Percentiles rank a stretch among this genome's conserved stretches.
phyloP scores from a whole-genome alignment of 2,113 vertebrate genomes.

The Euleptes europaea region DNA sequence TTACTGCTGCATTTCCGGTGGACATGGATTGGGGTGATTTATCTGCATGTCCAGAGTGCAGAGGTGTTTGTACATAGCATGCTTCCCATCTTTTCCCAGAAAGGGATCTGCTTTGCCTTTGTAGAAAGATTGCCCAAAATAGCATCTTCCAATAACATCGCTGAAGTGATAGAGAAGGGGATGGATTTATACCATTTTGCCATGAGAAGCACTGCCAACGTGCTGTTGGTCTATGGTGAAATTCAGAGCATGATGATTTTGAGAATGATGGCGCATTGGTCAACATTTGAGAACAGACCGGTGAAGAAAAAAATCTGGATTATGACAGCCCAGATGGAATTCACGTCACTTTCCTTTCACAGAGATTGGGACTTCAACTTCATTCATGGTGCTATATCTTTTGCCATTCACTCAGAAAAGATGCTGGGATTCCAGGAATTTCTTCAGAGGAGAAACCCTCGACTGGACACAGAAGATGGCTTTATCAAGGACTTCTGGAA shows the following conservation, averaged over 20 bases:
- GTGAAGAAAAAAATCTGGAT: neutral
- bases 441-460: neutral
- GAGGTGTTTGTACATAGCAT: neutral
- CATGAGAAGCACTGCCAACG: neutral
- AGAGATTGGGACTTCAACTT: neutral
- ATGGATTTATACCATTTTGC: neutral
- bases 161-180: neutral
- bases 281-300: neutral
- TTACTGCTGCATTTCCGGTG: neutral
- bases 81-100: neutral
- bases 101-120: neutral
- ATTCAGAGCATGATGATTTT: neutral
- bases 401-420: neutral
- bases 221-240: neutral
- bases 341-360: neutral
- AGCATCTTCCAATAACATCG: neutral
- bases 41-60: neutral
- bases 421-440: neutral
- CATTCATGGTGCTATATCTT: neutral
- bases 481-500: constrained; percentile 2
- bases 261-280: neutral
- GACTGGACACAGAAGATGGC: neutral
- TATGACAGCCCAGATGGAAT: constrained; percentile 14
- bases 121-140: neutral
- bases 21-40: neutral